Evolutionary conservation across 2,113 vertebrate genomes (phyloP).

Genomic region (Sylvilagus bachmani): DNA sequence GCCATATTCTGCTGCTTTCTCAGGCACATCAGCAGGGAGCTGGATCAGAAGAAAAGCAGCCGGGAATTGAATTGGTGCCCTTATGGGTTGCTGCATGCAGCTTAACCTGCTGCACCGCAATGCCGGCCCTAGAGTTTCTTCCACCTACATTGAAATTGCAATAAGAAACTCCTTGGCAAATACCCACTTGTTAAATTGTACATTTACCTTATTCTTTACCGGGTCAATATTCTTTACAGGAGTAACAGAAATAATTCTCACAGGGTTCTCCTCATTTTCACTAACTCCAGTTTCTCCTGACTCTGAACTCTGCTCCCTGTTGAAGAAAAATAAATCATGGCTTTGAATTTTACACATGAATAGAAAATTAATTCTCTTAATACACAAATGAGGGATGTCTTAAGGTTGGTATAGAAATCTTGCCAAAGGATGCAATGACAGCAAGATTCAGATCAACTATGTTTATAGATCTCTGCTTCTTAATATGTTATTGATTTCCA

Average conservation of each 20-base stretch:
- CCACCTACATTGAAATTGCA: background rate
- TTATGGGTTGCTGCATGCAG: too few relatives aligned
- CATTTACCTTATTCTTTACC: conserved; percentile 90
- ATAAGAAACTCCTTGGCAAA: background rate
- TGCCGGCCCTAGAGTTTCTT: background rate
- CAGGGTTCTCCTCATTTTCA: conserved; percentile 98
- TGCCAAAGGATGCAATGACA: background rate
- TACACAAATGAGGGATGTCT: background rate
- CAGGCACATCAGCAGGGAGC: too few relatives aligned
- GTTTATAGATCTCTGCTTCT: background rate
- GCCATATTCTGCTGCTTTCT: too few relatives aligned
- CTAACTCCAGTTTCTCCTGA: conserved; percentile 93
- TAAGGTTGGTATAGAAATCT: background rate
- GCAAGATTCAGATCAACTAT: background rate
- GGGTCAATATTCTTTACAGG: conserved; percentile 91
- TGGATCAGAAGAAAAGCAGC: too few relatives aligned
- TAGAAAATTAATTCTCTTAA: background rate
- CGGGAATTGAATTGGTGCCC: too few relatives aligned
- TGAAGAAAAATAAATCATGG: conserved; percentile 70
- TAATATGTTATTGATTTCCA: background rate
- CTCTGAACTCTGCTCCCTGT: conserved; percentile 92
- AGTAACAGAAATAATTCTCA: conserved; percentile 92
- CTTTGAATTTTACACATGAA: conserved; percentile 47
- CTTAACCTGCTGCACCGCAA: too few relatives aligned
- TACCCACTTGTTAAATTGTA: background rate